phyloP scores from a whole-genome alignment of 2,113 vertebrate genomes.

The Syngnathus floridae region DNA sequence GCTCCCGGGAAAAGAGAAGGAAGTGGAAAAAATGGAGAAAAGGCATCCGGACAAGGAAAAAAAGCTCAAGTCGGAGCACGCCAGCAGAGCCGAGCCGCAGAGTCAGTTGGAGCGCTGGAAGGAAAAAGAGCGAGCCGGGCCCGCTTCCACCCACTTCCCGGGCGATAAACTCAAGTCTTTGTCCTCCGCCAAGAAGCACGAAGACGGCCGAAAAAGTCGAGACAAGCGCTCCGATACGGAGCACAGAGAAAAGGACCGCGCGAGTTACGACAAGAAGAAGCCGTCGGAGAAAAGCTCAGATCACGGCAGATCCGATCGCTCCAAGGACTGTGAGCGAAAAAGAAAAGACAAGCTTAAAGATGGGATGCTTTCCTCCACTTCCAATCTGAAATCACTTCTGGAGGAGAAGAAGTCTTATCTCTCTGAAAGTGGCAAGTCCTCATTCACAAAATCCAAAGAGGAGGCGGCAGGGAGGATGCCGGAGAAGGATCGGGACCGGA shows the following conservation, averaged over 20 bases:
- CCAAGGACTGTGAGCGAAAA: slow-evolving; percentile 82
- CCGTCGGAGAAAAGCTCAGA: slow-evolving; percentile 78
- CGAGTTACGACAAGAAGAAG: slow-evolving; percentile 80
- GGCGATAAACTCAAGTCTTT: slow-evolving; percentile 79
- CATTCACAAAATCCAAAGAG: slow-evolving; percentile 81
- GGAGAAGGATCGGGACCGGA: slow-evolving; percentile 88
- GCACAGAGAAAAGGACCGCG: slow-evolving; percentile 80
- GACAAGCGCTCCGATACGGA: slow-evolving; percentile 85
- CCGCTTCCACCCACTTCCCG: slow-evolving; percentile 61
- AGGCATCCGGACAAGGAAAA: slow-evolving; percentile 87
- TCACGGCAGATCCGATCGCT: slow-evolving; percentile 76
- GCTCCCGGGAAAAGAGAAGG: slow-evolving; percentile 77
- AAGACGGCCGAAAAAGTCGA: slow-evolving; percentile 85
- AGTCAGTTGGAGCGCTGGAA: slow-evolving; percentile 80
- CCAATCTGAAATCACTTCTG: slow-evolving; percentile 72
- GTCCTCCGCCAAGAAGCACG: slow-evolving; percentile 74
- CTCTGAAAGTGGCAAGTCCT: slow-evolving; percentile 74
- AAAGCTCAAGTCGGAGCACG: slow-evolving; percentile 81
- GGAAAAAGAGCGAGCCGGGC: slow-evolving; percentile 64
- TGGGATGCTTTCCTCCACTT: slow-evolving; percentile 59
- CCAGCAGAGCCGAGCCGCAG: slow-evolving; percentile 79
- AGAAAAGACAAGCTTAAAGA: slow-evolving; percentile 83
- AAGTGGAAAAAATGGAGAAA: slow-evolving; percentile 82
- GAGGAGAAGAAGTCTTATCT: slow-evolving; percentile 80
- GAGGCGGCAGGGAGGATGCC: slow-evolving; percentile 77